Conservation (phyloP, 92 coral and sea anemone genomes). For the Zoanthus gigantus region DNA sequence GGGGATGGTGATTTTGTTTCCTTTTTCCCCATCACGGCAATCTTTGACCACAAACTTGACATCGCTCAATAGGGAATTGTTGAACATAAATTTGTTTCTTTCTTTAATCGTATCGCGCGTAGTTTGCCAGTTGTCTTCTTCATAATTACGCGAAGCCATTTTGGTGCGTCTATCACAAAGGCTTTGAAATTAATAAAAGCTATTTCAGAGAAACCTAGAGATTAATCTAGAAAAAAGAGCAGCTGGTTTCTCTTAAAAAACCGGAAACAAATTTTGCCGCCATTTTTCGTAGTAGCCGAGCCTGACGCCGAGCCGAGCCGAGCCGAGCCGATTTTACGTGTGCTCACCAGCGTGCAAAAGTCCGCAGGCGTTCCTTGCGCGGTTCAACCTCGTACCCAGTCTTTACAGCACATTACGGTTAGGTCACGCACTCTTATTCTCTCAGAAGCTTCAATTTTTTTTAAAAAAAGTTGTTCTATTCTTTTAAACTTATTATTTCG, state of each 20-base stretch:
- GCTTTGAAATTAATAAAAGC: neutral
- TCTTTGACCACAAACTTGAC: conserved; percentile 58
- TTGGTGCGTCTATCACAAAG: neutral
- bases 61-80: conserved; percentile 62
- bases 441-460: no score
- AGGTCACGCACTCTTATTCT: no score
- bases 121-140: conserved; percentile 61
- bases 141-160: conserved; percentile 22
- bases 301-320: neutral
- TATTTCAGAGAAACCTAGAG: neutral
- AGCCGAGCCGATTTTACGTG: neutral
- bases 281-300: neutral
- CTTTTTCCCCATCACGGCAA: neutral
- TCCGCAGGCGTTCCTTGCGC: neutral
- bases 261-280: neutral
- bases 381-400: neutral
- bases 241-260: neutral
- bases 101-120: conserved; percentile 50
- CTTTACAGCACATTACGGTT: no score
- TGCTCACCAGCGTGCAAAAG: conserved; percentile 6
- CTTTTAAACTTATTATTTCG: no score
- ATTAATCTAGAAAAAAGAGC: neutral
- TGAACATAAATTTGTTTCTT: conserved; percentile 64
- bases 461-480: no score
- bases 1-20: conserved; percentile 52